Evolutionary conservation across 2,888 invertebrate species (phyloP), one percentile per base, ranked within the genome.

Genomic region (Orchesella flavescens): DNA sequence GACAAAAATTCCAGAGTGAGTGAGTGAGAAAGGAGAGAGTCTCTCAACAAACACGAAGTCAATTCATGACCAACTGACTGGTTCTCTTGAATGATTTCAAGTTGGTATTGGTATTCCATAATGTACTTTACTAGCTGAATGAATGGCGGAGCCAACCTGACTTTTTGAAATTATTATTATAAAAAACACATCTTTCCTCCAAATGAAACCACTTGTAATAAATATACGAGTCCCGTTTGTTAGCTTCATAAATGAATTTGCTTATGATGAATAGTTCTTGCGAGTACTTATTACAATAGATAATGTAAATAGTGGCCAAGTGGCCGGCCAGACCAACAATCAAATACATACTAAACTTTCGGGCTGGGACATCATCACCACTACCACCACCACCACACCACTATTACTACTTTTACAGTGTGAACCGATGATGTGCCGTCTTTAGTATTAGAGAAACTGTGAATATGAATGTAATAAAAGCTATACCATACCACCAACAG

Each of bases 11-110:
- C 79, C 73, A 77, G 34, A 61, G 57, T 21, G 46, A 76, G 19
- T 24, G 66, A n/a, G 65, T 34, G 49, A 65, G 66, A 57, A 19
- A 69, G 66, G 68, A 44, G 57, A 65, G 23, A 72, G 43, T 55
- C 53, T 49, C 76, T 57, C 53, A 65, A 66, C 63, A 53, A 76
- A 83, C 82, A 83, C 82, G 82, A 83, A 83, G 63, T 71, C 76
- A 76, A 76, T 76, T 83, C 82, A 76, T 83, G 82, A 76, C 80
- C 59, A 55, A 55, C 75, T 68, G 66, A 74, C 19, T 72, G 59
- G n/a, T 17, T 53, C n/a, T n/a, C 53, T 53, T n/a, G 53, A 19
- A n/a, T 57, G 57, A 57, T 57, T 34, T 34, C 34, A 34, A 34
- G 24, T 21, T 24, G 12, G 24, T 61, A 53, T 23, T 63, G 63